These are phyloP conservation scores for Drosophila seguyi DNA, from an alignment of 1,140 invertebrate genomes.

Conservation along the genomic window DNA sequence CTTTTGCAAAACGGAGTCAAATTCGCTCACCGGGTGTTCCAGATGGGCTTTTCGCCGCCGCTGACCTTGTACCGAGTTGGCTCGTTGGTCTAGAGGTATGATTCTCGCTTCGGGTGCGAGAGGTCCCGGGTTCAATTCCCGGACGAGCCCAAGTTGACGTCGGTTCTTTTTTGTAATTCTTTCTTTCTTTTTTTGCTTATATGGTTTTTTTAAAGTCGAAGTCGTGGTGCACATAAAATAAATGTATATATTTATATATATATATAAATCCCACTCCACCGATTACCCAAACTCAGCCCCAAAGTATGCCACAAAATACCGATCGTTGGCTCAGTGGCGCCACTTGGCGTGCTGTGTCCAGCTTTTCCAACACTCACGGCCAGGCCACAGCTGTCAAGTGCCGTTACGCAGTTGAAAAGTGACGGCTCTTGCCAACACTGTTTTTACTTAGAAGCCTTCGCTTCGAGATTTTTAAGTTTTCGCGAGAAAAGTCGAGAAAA, in stretches of 20 bases:
- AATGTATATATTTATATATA: neutral
- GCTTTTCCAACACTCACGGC: neutral
- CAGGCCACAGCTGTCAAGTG: slow-evolving; percentile 45
- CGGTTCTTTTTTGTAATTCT: neutral
- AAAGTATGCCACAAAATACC: slow-evolving; percentile 52
- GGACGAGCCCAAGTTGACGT: slow-evolving; percentile 88
- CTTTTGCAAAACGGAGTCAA: neutral
- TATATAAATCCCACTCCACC: neutral
- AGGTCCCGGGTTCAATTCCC: slow-evolving; percentile 94
- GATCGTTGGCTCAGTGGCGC: slow-evolving; percentile 1
- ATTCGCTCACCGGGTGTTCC: neutral
- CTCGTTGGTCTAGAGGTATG: slow-evolving; percentile 82
- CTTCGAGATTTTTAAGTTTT: neutral
- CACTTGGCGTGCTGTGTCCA: neutral
- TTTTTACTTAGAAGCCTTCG: neutral
- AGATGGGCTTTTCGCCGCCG: neutral
- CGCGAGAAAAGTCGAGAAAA: neutral
- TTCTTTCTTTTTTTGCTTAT: neutral
- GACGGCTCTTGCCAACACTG: slow-evolving; percentile 30
- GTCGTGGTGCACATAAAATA: too few relatives aligned
- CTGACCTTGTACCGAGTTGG: slow-evolving; percentile 19
- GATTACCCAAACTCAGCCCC: neutral
- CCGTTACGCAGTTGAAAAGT: slow-evolving; percentile 41
- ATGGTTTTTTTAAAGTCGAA: neutral
- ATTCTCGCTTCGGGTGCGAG: slow-evolving; percentile 91